Percentiles rank a stretch among this genome's conserved stretches.
Conservation (phyloP, 2,113 vertebrate species). For the Raja brachyura region DNA sequence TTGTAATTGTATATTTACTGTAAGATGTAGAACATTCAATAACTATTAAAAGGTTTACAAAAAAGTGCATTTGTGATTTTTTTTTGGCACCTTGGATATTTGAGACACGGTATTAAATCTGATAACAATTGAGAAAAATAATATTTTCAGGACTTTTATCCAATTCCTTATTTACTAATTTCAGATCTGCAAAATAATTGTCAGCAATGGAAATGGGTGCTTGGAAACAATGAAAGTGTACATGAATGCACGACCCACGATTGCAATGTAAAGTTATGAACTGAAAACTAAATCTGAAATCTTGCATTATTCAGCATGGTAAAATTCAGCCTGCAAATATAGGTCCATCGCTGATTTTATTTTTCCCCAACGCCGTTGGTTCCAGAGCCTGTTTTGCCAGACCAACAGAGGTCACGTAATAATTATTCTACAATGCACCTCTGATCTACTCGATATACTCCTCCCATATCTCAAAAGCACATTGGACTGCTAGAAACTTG, state of each 20-base stretch:
- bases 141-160: background rate
- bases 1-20: constrained; percentile 99
- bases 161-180: background rate
- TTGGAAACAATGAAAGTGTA: background rate
- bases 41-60: constrained; percentile 96
- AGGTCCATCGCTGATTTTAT: too few relatives aligned
- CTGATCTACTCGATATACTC: too few relatives aligned
- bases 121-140: background rate
- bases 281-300: background rate
- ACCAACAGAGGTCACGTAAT: too few relatives aligned
- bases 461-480: too few relatives aligned
- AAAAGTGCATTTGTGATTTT: constrained; percentile 52
- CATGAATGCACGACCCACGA: background rate
- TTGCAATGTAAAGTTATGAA: background rate
- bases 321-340: background rate
- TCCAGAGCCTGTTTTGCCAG: too few relatives aligned
- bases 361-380: too few relatives aligned
- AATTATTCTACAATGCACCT: too few relatives aligned
- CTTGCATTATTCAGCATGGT: background rate
- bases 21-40: constrained; percentile 99
- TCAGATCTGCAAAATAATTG: background rate
- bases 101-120: background rate
- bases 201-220: background rate
- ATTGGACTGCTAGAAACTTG: too few relatives aligned
- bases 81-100: background rate